Evolutionary conservation across 2,113 vertebrate genomes (phyloP).

Genomic region (Egretta garzetta): DNA sequence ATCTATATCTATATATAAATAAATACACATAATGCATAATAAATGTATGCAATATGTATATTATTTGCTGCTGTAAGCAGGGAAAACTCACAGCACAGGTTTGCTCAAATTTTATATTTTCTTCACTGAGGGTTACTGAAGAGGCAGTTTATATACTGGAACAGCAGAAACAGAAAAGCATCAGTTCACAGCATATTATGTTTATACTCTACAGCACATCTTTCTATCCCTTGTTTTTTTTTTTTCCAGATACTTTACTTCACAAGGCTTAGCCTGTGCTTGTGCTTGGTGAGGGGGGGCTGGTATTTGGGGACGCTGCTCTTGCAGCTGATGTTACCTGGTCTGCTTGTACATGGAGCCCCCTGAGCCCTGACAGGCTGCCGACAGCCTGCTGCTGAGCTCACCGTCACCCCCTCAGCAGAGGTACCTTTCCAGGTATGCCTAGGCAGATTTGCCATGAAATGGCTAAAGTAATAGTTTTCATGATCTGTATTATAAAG

Average conservation of each 20-base stretch:
- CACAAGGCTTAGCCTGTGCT: background rate
- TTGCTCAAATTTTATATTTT: background rate
- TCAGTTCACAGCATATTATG: background rate
- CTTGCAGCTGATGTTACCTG: background rate
- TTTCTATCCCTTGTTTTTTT: background rate
- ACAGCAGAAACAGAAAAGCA: background rate
- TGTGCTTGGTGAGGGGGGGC: background rate
- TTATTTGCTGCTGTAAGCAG: background rate
- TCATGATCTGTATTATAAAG: background rate
- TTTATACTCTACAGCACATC: background rate
- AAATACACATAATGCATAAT: background rate
- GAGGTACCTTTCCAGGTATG: background rate
- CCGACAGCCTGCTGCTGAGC: background rate
- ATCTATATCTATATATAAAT: background rate
- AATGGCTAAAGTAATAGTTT: background rate
- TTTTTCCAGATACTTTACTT: background rate
- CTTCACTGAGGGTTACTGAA: background rate
- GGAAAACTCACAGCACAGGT: background rate
- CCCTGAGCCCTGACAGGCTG: background rate
- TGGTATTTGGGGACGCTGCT: background rate
- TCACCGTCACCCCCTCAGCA: accelerated
- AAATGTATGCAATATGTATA: background rate
- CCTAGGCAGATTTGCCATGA: background rate
- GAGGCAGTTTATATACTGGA: background rate
- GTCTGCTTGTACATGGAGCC: background rate